Conservation (phyloP, 2,888 invertebrate species). For the Melinopterus prodromus region DNA sequence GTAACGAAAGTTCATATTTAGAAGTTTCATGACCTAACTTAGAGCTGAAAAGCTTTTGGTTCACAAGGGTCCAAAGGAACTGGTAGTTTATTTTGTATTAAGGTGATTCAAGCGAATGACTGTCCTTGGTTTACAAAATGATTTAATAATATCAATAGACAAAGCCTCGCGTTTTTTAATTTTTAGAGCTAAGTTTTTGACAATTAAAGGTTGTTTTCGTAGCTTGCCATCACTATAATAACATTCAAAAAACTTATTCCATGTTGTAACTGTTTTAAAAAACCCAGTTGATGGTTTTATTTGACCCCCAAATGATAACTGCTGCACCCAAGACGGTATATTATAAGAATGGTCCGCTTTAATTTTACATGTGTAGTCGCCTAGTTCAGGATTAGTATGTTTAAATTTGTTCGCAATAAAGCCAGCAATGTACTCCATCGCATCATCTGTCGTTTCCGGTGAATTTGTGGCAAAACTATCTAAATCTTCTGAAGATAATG, state of each 20-base stretch:
- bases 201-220: background rate
- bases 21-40: too few species aligned
- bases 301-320: constrained; percentile 41
- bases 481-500: background rate
- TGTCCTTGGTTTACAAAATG: constrained; percentile 5
- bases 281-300: constrained; percentile 38
- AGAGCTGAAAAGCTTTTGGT: too few species aligned
- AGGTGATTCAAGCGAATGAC: constrained; percentile 9
- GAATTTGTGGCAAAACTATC: background rate
- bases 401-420: constrained; percentile 18
- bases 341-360: constrained; percentile 27
- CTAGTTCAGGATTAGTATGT: constrained; percentile 9
- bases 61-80: too few species aligned
- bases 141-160: background rate
- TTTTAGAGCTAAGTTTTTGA: background rate
- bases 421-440: constrained; percentile 10
- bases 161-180: background rate
- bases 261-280: constrained; percentile 22
- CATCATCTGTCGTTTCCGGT: constrained; percentile 13
- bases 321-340: constrained; percentile 40
- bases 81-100: too few species aligned
- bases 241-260: constrained; percentile 7
- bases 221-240: background rate
- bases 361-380: constrained; percentile 28
- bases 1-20: too few species aligned